phyloP scores from a whole-genome alignment of 2,797 vertebrate genomes.

The Esox lucius region DNA sequence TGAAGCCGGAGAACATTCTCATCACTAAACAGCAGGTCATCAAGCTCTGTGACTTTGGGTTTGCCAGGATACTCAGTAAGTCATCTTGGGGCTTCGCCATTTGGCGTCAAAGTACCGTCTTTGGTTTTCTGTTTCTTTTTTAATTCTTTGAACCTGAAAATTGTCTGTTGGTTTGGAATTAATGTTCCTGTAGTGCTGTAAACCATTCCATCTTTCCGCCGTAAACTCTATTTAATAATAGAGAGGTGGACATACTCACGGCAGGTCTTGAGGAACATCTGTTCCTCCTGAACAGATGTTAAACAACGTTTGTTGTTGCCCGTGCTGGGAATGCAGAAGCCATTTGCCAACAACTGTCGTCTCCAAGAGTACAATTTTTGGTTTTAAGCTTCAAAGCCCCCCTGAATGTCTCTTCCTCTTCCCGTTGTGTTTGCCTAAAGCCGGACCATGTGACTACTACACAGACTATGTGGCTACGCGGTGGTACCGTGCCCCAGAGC shows the following conservation, averaged over 20 bases:
- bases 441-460: constrained; percentile 90
- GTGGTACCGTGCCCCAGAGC: constrained; percentile 91
- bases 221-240: neutral
- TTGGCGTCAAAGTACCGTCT: neutral
- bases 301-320: no score
- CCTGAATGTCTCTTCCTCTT: neutral
- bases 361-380: no score
- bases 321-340: no score
- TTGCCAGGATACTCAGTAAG: constrained; percentile 93
- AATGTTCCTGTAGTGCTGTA: neutral
- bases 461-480: constrained; percentile 95
- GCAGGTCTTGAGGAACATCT: no score
- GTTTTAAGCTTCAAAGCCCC: no score
- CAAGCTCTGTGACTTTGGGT: constrained; percentile 97
- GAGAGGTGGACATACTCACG: no score
- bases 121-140: neutral
- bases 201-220: neutral
- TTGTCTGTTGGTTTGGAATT: no score
- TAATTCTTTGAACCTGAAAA: no score
- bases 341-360: no score
- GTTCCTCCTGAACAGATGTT: no score
- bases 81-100: constrained; percentile 25
- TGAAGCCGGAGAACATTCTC: constrained; percentile 96
- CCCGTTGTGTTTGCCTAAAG: constrained; percentile 55
- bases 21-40: constrained; percentile 93